A percentile compares a stretch with the other conserved stretches of the same genome.
Evolutionary conservation across 2,888 invertebrate genomes (phyloP).

Genomic region (Nemotelus pantherinus): DNA sequence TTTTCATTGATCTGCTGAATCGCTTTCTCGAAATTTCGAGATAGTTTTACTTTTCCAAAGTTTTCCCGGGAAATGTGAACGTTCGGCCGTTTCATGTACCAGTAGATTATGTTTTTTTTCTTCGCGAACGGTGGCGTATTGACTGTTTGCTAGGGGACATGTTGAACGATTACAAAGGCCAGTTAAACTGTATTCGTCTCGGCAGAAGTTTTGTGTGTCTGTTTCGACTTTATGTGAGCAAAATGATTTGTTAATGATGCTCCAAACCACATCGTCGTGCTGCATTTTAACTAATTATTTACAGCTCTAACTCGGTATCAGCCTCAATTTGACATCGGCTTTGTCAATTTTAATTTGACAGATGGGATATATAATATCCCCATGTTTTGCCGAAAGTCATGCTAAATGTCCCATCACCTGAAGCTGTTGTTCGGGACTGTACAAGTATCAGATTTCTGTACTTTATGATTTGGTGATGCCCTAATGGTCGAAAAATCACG

Average conservation of each 20-base stretch:
- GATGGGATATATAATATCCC: too few relatives aligned
- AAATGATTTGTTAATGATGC: conserved; percentile 95
- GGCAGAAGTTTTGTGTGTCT: conserved; percentile 94
- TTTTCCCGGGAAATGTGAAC: conserved; percentile 87
- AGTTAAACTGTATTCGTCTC: conserved; percentile 97
- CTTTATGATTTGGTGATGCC: too few relatives aligned
- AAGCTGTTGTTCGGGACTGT: too few relatives aligned
- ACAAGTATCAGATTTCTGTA: too few relatives aligned
- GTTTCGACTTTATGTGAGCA: conserved; percentile 97
- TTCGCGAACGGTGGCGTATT: conserved; percentile 97
- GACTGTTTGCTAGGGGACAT: conserved; percentile 97
- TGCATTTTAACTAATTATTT: conserved; percentile 74
- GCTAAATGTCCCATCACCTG: too few relatives aligned
- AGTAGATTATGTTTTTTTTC: conserved; percentile 94
- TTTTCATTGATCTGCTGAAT: conserved; percentile 96
- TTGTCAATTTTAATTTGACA: too few relatives aligned
- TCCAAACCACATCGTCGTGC: conserved; percentile 95
- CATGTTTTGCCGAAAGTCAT: too few relatives aligned
- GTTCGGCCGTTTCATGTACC: conserved; percentile 90
- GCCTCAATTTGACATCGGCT: too few relatives aligned
- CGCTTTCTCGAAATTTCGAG: conserved; percentile 95
- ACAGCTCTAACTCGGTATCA: too few relatives aligned
- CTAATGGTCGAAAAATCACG: too few relatives aligned
- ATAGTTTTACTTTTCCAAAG: conserved; percentile 93
- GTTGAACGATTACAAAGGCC: conserved; percentile 92